These are phyloP conservation scores for Lasius fuliginosus DNA, from an alignment of 2,888 invertebrate species.

Conservation along the genomic window DNA sequence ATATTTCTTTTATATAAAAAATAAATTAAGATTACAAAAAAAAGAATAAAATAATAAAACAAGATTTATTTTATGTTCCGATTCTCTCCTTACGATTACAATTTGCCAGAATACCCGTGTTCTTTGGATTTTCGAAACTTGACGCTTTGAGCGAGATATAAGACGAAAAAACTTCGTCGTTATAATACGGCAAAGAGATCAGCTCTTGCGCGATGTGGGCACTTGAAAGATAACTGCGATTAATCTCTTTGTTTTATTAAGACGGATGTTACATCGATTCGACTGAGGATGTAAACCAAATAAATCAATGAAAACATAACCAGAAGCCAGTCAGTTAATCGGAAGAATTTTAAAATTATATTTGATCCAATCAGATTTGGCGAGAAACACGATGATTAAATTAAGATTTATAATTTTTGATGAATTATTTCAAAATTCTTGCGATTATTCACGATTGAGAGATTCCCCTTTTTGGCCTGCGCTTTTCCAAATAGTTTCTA, in stretches of 20 bases:
- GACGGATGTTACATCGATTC: slow-evolving; percentile 40
- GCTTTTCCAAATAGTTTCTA: slow-evolving; percentile 59
- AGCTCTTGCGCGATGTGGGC: slow-evolving; percentile 22
- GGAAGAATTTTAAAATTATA: slow-evolving; percentile 29
- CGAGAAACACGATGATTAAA: neutral
- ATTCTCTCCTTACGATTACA: neutral
- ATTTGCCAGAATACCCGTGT: slow-evolving; percentile 46
- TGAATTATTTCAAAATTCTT: slow-evolving; percentile 41
- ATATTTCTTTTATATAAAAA: neutral
- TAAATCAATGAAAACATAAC: slow-evolving; percentile 14
- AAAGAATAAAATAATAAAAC: neutral
- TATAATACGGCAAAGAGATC: slow-evolving; percentile 39
- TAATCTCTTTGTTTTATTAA: slow-evolving; percentile 40
- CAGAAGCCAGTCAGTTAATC: slow-evolving; percentile 42
- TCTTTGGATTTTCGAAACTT: slow-evolving; percentile 28
- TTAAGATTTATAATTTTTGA: slow-evolving; percentile 51
- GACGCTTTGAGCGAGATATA: slow-evolving; percentile 29
- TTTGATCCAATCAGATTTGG: neutral
- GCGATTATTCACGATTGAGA: slow-evolving; percentile 48
- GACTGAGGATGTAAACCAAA: slow-evolving; percentile 47
- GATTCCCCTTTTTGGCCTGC: slow-evolving; percentile 70
- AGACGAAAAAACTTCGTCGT: slow-evolving; percentile 34
- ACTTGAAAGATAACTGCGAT: slow-evolving; percentile 23
- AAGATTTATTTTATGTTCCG: neutral
- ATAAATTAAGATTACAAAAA: neutral